Conservation (phyloP, 2,113 vertebrate genomes). For the Alaudala cheleensis region DNA sequence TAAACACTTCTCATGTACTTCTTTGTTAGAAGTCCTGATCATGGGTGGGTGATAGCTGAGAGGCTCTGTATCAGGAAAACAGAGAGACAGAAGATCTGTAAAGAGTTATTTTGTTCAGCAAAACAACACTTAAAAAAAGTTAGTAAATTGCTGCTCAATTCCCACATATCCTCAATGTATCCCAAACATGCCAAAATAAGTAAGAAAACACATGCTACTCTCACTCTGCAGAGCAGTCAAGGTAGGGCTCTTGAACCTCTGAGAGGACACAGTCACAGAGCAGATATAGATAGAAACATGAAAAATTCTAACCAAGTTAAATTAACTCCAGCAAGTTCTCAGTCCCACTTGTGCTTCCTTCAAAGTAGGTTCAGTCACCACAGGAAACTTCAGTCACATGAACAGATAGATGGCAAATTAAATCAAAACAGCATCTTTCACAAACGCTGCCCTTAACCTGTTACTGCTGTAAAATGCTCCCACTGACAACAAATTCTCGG, state of each 20-base stretch:
- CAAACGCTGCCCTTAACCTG: neutral
- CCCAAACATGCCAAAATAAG: neutral
- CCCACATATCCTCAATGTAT: neutral
- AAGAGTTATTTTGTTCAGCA: neutral
- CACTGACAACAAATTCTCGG: neutral
- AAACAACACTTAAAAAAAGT: neutral
- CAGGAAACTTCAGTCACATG: neutral
- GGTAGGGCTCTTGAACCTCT: neutral
- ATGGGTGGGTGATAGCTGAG: neutral
- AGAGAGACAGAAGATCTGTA: neutral
- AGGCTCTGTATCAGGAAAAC: neutral
- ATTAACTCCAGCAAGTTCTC: neutral
- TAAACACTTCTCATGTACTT: neutral
- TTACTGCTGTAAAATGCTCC: neutral
- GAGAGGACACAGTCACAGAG: neutral
- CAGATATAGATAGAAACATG: neutral
- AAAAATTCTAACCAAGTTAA: neutral
- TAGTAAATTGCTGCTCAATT: neutral
- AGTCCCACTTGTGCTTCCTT: neutral
- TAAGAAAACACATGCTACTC: neutral
- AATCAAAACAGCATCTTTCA: neutral
- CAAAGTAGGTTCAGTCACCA: neutral
- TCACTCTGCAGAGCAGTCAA: neutral
- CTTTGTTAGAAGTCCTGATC: neutral
- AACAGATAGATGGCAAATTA: neutral